Percentiles rank a stretch among this genome's conserved stretches.
These are phyloP conservation scores for Oasisia sp. DNA, from an alignment of 2,888 invertebrate species.

Conservation along the genomic window DNA sequence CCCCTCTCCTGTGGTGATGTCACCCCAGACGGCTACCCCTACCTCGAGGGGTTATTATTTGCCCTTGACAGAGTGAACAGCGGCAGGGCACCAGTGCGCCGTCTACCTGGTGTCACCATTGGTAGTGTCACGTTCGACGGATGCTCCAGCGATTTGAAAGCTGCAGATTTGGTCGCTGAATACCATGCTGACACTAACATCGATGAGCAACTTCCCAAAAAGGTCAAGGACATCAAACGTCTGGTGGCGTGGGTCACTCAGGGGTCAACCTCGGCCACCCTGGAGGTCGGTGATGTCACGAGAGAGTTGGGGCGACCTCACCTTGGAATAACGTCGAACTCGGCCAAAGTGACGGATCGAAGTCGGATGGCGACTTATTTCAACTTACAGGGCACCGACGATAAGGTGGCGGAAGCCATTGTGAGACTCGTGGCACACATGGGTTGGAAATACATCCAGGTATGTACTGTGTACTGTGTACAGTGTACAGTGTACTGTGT, in stretches of 20 bases:
- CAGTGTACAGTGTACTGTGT: no score
- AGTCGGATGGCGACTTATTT: constrained; percentile 54
- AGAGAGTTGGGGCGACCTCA: constrained; percentile 68
- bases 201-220: neutral
- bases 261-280: constrained; percentile 43
- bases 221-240: neutral
- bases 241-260: constrained; percentile 3
- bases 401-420: constrained; percentile 56
- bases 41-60: constrained; percentile 56
- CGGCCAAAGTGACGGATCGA: constrained; percentile 46
- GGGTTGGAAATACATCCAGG: constrained; percentile 54
- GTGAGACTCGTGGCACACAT: constrained; percentile 44
- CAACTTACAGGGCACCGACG: constrained; percentile 56
- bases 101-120: constrained; percentile 47
- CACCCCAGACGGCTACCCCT: constrained; percentile 44
- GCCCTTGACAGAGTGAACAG: constrained; percentile 53
- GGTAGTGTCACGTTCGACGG: constrained; percentile 59
- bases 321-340: constrained; percentile 56
- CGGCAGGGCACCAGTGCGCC: constrained; percentile 41
- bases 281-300: constrained; percentile 47
- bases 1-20: constrained; percentile 53
- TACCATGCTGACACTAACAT: constrained; percentile 47
- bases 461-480: no score
- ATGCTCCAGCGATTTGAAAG: constrained; percentile 50
- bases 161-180: constrained; percentile 50